These are phyloP conservation scores for Bubo scandiacus DNA, from an alignment of 2,113 vertebrate species.

Conservation along the genomic window DNA sequence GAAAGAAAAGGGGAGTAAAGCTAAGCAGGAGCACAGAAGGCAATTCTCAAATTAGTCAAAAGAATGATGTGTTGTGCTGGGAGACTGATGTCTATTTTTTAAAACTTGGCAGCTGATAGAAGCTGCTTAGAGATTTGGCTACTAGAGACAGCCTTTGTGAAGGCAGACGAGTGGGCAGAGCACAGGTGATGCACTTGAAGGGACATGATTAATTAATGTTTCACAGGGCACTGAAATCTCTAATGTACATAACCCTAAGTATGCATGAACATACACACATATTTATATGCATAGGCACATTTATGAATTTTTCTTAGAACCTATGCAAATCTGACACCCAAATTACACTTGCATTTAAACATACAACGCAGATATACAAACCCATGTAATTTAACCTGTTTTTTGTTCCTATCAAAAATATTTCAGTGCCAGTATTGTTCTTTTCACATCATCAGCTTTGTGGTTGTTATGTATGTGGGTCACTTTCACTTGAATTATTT, in stretches of 20 bases:
- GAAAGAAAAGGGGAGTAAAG: not conserved
- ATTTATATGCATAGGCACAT: not conserved
- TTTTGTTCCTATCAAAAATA: not conserved
- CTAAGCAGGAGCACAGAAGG: not conserved
- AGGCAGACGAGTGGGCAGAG: not conserved
- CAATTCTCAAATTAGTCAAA: not conserved
- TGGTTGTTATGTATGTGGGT: not conserved
- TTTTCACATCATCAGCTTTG: not conserved
- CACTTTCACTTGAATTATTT: constrained; percentile 55
- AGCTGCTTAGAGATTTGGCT: not conserved
- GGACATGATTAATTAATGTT: not conserved
- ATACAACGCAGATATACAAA: not conserved
- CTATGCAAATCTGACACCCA: not conserved
- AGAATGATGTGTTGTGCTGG: not conserved
- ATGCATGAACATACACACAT: not conserved
- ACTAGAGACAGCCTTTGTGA: not conserved
- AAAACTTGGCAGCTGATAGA: not conserved
- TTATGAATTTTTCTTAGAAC: not conserved
- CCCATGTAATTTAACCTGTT: not conserved
- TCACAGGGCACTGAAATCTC: not conserved
- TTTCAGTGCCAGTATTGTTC: not conserved
- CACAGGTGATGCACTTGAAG: not conserved
- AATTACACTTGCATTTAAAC: not conserved
- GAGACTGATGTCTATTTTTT: not conserved
- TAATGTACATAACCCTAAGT: not conserved